These are phyloP conservation scores for Stercorarius parasiticus DNA, from an alignment of 2,113 vertebrate genomes.

Conservation along the genomic window DNA sequence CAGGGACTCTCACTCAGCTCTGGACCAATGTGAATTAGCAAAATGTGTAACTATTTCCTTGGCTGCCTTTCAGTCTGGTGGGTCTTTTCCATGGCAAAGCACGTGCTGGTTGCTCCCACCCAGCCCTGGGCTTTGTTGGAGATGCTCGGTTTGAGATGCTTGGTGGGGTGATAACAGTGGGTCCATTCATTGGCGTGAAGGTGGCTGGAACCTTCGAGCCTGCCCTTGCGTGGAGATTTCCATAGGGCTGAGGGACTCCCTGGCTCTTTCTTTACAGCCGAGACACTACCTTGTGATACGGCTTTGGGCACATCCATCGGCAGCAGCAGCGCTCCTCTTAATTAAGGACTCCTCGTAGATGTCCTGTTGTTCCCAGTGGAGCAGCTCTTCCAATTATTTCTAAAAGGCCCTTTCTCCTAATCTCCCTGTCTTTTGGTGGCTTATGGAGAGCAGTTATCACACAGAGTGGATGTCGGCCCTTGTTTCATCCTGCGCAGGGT, in stretches of 20 bases:
- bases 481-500: background rate
- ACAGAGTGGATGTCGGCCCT: background rate
- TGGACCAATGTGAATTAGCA: background rate
- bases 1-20: background rate
- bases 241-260: background rate
- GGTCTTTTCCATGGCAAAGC: background rate
- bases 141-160: background rate
- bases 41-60: background rate
- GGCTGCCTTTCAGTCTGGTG: background rate
- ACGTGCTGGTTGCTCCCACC: background rate
- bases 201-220: background rate
- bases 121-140: background rate
- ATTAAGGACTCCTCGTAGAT: background rate
- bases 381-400: slow-evolving; percentile 61
- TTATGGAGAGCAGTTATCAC: background rate
- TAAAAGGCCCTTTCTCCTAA: background rate
- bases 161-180: background rate
- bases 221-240: background rate
- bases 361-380: slow-evolving; percentile 26
- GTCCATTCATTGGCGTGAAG: background rate
- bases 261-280: background rate
- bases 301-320: background rate
- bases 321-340: background rate
- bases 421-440: background rate
- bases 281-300: background rate